Conservation (phyloP, 2,797 vertebrate species). For the Sparus aurata region DNA sequence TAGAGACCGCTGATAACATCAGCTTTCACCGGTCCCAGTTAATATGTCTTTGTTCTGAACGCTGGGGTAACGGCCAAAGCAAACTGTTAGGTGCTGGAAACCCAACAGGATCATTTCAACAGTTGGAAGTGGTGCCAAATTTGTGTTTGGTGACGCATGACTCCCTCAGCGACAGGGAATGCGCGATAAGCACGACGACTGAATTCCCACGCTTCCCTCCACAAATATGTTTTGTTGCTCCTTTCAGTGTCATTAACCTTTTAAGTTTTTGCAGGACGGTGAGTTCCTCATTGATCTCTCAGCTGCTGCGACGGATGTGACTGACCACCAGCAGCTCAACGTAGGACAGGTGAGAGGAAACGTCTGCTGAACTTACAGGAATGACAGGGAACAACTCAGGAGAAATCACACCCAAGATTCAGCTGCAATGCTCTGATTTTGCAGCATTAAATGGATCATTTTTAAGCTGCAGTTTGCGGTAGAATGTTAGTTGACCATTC, state of each 20-base stretch:
- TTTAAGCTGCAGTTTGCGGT: neutral
- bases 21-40: neutral
- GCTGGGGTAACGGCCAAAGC: neutral
- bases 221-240: neutral
- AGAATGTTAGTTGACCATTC: neutral
- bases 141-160: slow-evolving; percentile 15
- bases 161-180: neutral
- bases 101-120: neutral
- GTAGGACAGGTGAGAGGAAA: slow-evolving; percentile 44
- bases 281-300: neutral
- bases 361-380: neutral
- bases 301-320: slow-evolving; percentile 20
- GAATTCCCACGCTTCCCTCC: slow-evolving; percentile 3
- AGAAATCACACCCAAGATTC: neutral
- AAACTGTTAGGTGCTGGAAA: neutral
- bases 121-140: neutral
- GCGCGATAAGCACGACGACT: neutral
- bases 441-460: neutral
- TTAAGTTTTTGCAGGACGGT: slow-evolving; percentile 31
- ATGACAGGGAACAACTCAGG: neutral
- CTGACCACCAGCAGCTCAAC: neutral
- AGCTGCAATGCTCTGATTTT: neutral
- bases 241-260: neutral
- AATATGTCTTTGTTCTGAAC: neutral
- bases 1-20: neutral